phyloP scores from a whole-genome alignment of 2,113 vertebrate species.

The Epinephelus moara region DNA sequence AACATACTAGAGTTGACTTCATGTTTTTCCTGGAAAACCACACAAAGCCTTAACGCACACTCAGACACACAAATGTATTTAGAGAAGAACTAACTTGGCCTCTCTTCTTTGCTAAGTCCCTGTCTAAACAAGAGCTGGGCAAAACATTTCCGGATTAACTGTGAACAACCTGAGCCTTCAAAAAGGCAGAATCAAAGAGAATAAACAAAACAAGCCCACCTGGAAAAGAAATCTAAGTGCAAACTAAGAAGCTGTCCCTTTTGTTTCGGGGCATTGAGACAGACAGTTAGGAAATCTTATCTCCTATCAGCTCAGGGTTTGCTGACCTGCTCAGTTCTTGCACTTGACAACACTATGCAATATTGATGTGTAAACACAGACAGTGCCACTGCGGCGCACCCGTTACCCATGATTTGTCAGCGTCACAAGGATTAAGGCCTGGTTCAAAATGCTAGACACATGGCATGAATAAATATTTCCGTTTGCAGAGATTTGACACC shows the following conservation, averaged over 20 bases:
- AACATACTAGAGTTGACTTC: not conserved
- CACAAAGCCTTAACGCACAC: not conserved
- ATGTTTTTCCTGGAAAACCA: not conserved
- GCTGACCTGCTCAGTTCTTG: conserved; percentile 57
- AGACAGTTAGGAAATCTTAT: conserved; percentile 38
- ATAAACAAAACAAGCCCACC: not conserved
- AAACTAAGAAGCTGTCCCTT: conserved; percentile 2
- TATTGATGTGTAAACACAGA: conserved; percentile 72
- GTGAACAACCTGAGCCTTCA: not conserved
- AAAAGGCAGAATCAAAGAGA: not conserved
- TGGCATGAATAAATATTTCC: not conserved
- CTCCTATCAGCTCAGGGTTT: conserved; percentile 26
- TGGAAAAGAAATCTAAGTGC: not conserved
- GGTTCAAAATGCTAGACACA: not conserved
- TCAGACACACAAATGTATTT: no score
- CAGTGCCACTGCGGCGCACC: conserved; percentile 16
- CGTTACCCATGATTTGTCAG: conserved; percentile 22
- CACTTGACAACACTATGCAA: conserved; percentile 43
- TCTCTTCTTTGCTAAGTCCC: not conserved
- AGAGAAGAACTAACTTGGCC: not conserved
- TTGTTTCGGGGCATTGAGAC: conserved; percentile 22
- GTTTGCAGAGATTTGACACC: not conserved
- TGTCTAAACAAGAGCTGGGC: not conserved
- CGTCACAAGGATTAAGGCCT: not conserved
- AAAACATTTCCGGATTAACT: not conserved